A percentile compares a stretch with the other conserved stretches of the same genome.
phyloP scores from a whole-genome alignment of 2,113 vertebrate genomes.

The Pterocles orientalis region DNA sequence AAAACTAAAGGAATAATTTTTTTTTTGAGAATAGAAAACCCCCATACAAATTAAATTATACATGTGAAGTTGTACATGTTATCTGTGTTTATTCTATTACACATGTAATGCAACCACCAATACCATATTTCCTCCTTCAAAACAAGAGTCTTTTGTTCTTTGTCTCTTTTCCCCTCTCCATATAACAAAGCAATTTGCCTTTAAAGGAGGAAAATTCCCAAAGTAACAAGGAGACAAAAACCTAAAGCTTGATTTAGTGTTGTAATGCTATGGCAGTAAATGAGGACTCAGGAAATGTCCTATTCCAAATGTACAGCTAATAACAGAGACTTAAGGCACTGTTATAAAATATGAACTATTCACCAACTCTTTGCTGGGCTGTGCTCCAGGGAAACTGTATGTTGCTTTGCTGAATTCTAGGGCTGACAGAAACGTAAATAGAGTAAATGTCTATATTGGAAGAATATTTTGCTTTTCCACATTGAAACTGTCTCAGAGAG shows the following conservation, averaged over 20 bases:
- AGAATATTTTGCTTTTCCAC: conserved; percentile 1
- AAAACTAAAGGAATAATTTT: neutral
- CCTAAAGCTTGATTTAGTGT: conserved; percentile 25
- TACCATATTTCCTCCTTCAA: neutral
- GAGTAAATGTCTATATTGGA: conserved; percentile 23
- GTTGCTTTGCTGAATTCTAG: neutral
- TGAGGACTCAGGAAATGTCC: conserved; percentile 46
- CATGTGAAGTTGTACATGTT: neutral
- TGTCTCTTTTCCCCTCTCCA: neutral
- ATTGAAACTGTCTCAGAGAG: neutral
- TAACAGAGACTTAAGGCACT: conserved; percentile 17
- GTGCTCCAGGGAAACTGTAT: conserved; percentile 26
- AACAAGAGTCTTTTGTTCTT: conserved; percentile 3
- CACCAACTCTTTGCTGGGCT: conserved; percentile 28
- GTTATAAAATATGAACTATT: conserved; percentile 43
- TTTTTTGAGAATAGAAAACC: neutral
- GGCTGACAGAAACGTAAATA: conserved; percentile 5
- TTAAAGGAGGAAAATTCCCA: conserved; percentile 7
- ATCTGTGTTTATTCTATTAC: neutral
- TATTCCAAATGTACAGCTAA: conserved; percentile 22
- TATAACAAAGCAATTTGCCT: neutral
- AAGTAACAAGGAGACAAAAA: conserved; percentile 26
- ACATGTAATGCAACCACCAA: neutral
- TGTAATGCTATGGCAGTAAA: conserved; percentile 11
- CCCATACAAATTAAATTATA: neutral